These are phyloP conservation scores for Drosophila erecta DNA, from an alignment of 1,140 invertebrate species.

Conservation along the genomic window DNA sequence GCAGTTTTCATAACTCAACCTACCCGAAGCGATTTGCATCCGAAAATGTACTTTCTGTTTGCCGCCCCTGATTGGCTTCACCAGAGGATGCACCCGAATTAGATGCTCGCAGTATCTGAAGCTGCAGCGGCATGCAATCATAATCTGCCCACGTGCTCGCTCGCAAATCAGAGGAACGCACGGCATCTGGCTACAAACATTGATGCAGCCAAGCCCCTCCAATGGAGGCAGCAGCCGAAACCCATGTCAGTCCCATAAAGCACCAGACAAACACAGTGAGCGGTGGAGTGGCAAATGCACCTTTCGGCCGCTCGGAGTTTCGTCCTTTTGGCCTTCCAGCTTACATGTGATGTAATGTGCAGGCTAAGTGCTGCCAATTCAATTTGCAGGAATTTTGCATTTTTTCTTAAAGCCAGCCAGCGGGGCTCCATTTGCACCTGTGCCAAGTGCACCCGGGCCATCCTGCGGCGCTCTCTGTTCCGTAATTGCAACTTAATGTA, in stretches of 20 bases:
- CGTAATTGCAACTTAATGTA: constrained; percentile 76
- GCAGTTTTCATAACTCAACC: neutral
- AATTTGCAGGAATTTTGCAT: constrained; percentile 55
- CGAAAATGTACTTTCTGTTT: constrained; percentile 32
- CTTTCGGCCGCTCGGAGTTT: neutral
- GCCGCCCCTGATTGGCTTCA: constrained; percentile 35
- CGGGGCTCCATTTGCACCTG: constrained; percentile 32
- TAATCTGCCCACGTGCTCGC: constrained; percentile 65
- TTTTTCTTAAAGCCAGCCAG: constrained; percentile 39
- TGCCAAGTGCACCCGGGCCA: constrained; percentile 8
- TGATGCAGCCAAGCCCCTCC: constrained; percentile 15
- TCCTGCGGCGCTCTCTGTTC: neutral
- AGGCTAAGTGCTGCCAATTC: constrained; percentile 75
- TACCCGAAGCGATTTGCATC: neutral
- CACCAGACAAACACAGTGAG: constrained; percentile 18
- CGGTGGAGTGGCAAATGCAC: constrained; percentile 17
- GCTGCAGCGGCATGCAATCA: constrained; percentile 54
- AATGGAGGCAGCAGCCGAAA: constrained; percentile 9
- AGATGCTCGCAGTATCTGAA: constrained; percentile 25
- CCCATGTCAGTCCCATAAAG: constrained; percentile 33
- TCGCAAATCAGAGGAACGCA: constrained; percentile 45
- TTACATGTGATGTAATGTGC: constrained; percentile 13
- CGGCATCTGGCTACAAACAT: constrained; percentile 5
- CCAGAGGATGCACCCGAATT: constrained; percentile 19
- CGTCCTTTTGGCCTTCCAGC: constrained; percentile 2